Conservation (phyloP, 2,113 vertebrate species). For the Rhagologus leucostigma region DNA sequence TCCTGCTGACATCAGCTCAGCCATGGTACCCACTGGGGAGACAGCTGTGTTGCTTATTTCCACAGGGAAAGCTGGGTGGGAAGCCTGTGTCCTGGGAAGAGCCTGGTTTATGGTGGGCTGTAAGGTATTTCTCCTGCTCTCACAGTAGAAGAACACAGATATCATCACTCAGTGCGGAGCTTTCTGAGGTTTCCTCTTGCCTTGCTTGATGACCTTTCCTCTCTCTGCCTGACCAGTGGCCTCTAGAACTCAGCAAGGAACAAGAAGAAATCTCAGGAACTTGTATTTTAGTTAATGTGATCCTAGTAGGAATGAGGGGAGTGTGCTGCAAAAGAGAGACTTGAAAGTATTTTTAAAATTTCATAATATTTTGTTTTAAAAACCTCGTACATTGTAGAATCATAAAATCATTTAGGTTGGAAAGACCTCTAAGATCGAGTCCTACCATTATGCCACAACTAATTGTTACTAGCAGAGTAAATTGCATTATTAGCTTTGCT, state of each 20-base stretch:
- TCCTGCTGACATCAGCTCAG: background rate
- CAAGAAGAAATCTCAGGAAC: background rate
- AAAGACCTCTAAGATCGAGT: background rate
- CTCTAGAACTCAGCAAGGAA: background rate
- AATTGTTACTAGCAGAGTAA: constrained; percentile 26
- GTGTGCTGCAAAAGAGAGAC: background rate
- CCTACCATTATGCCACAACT: constrained; percentile 12
- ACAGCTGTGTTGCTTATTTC: background rate
- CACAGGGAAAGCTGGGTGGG: background rate
- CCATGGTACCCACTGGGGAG: fast-evolving
- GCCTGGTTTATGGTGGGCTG: background rate
- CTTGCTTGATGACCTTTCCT: background rate
- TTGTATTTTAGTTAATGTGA: fast-evolving
- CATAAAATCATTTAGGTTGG: background rate
- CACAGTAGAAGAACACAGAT: background rate
- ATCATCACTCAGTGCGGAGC: too few species aligned
- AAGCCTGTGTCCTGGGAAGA: background rate
- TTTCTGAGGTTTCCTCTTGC: background rate
- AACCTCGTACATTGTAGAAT: background rate
- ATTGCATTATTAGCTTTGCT: constrained; percentile 45
- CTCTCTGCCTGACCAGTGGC: background rate
- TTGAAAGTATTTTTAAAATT: background rate
- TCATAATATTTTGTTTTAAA: background rate
- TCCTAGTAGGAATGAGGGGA: background rate
- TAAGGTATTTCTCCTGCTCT: background rate